phyloP scores from a whole-genome alignment of 2,113 vertebrate genomes.

The Myiopsitta monachus region DNA sequence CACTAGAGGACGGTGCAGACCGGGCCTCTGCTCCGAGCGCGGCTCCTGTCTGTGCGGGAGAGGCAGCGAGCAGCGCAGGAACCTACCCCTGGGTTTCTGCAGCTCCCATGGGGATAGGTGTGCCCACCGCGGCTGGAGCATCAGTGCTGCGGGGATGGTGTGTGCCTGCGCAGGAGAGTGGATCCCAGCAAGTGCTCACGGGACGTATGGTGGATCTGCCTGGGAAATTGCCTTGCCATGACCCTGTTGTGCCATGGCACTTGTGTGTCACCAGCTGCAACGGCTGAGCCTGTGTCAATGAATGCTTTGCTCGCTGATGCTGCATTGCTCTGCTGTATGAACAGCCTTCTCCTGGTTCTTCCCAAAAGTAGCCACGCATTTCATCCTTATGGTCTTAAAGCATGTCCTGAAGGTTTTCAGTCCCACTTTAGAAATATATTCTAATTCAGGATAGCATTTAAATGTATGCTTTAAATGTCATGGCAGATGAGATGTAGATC shows the following conservation, averaged over 20 bases:
- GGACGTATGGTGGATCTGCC: accelerated
- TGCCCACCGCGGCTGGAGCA: not conserved
- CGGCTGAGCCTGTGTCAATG: accelerated
- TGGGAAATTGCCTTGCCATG: accelerated
- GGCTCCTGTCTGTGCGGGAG: not conserved
- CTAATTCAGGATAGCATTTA: not conserved
- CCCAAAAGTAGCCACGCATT: accelerated
- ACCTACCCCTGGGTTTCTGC: not conserved
- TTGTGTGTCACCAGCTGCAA: accelerated
- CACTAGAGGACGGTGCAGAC: slow-evolving; percentile 53
- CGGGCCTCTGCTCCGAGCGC: not conserved
- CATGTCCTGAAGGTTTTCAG: not conserved
- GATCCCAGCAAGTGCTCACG: accelerated
- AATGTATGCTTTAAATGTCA: not conserved
- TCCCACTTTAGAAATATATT: not conserved
- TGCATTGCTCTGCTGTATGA: accelerated
- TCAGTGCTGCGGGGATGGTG: accelerated
- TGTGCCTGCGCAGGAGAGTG: accelerated
- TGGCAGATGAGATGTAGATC: not conserved
- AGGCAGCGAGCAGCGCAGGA: not conserved
- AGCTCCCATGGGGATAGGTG: accelerated
- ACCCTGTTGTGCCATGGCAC: accelerated
- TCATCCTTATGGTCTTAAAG: not conserved
- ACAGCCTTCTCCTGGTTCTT: not conserved
- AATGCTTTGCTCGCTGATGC: accelerated